Conservation (phyloP, 2,797 vertebrate genomes). For the Meda fulgida region DNA sequence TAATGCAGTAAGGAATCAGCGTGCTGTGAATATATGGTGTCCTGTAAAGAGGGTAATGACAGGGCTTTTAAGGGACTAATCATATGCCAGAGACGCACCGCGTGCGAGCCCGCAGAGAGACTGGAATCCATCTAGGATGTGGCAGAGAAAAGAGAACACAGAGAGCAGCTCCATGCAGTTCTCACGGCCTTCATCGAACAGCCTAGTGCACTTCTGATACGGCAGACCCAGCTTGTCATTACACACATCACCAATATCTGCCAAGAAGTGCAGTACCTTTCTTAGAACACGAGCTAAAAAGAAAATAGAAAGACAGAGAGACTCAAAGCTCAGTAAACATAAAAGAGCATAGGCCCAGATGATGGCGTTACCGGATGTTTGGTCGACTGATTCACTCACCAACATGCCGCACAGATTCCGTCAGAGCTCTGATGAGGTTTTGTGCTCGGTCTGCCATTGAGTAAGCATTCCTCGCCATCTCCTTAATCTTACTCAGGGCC, state of each 20-base stretch:
- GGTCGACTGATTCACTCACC: slow-evolving; percentile 72
- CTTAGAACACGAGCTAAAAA: slow-evolving; percentile 78
- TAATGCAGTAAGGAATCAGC: slow-evolving; percentile 34
- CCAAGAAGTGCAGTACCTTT: slow-evolving; percentile 84
- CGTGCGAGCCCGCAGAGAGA: slow-evolving; percentile 77
- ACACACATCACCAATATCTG: slow-evolving; percentile 77
- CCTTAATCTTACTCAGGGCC: slow-evolving; percentile 78
- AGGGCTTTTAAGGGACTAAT: slow-evolving; percentile 42
- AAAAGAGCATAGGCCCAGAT: neutral
- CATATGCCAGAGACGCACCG: slow-evolving; percentile 64
- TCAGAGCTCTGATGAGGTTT: slow-evolving; percentile 79
- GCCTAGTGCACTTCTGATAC: slow-evolving; percentile 73
- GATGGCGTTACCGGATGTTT: neutral
- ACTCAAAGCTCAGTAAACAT: neutral
- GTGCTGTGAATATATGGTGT: slow-evolving; percentile 23
- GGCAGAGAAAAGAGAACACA: slow-evolving; percentile 78
- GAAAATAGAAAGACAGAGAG: neutral
- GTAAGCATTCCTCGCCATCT: slow-evolving; percentile 78
- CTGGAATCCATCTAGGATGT: slow-evolving; percentile 76
- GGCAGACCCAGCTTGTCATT: slow-evolving; percentile 83
- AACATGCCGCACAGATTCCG: slow-evolving; percentile 77
- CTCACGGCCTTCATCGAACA: slow-evolving; percentile 75
- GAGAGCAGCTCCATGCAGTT: slow-evolving; percentile 76
- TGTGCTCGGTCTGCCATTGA: slow-evolving; percentile 74
- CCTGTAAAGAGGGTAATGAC: slow-evolving; percentile 50